A percentile compares a stretch with the other conserved stretches of the same genome.
Conservation (phyloP, 2,888 invertebrate genomes). For the Cloeon dipterum region DNA sequence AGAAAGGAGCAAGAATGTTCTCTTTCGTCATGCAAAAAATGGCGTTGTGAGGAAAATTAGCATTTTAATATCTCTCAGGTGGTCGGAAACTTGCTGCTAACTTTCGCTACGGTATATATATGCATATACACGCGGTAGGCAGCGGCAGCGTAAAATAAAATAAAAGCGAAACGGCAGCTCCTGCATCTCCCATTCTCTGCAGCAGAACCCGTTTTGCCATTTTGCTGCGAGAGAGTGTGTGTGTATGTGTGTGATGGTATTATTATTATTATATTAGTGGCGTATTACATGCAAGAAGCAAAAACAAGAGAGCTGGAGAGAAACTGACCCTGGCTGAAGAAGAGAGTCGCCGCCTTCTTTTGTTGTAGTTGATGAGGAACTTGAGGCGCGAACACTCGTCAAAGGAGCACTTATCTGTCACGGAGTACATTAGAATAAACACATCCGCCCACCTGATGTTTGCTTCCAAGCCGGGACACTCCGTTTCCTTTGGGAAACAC, state of each 20-base stretch:
- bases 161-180: conserved; percentile 1
- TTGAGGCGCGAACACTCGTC: conserved; percentile 65
- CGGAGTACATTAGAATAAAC: conserved; percentile 65
- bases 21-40: too few species aligned
- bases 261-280: not conserved
- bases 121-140: too few species aligned
- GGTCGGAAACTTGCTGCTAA: too few species aligned
- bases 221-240: not conserved
- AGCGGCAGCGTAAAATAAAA: not conserved
- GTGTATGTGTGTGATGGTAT: conserved; percentile 7
- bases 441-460: conserved; percentile 78
- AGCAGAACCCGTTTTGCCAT: not conserved
- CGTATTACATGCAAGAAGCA: not conserved
- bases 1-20: too few species aligned
- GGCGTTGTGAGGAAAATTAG: too few species aligned
- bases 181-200: not conserved
- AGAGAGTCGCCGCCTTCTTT: conserved; percentile 35
- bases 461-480: conserved; percentile 43
- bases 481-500: conserved; percentile 30
- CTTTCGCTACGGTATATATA: too few species aligned
- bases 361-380: conserved; percentile 61
- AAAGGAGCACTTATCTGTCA: conserved; percentile 74
- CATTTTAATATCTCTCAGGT: too few species aligned
- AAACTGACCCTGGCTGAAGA: not conserved
- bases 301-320: conserved; percentile 25